These are phyloP conservation scores for Sebastes steindachneri DNA, from an alignment of 2,797 vertebrate genomes.

Conservation along the genomic window DNA sequence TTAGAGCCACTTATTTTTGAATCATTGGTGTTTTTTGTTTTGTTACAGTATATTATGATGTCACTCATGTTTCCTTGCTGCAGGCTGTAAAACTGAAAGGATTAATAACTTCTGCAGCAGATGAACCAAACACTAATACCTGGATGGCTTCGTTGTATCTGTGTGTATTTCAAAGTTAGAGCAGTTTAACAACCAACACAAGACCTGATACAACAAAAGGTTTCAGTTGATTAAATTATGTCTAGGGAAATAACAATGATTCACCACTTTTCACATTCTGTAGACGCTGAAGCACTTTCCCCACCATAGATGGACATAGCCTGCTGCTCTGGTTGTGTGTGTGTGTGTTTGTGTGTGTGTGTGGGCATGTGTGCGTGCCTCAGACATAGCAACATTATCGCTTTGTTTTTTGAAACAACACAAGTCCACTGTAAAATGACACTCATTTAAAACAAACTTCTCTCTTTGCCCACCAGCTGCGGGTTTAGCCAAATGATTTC, in stretches of 20 bases:
- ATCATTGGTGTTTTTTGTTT: background rate
- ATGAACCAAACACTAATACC: background rate
- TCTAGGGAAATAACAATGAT: slow-evolving; percentile 40
- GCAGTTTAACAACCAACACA: background rate
- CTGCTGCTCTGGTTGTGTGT: background rate
- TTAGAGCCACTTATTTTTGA: background rate
- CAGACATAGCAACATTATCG: slow-evolving; percentile 9
- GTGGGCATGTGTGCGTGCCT: slow-evolving; percentile 26
- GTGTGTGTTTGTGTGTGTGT: background rate
- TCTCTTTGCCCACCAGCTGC: background rate
- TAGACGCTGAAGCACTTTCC: slow-evolving; percentile 6
- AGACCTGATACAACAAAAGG: background rate
- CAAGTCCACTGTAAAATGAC: slow-evolving; percentile 39
- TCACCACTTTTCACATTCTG: slow-evolving; percentile 43
- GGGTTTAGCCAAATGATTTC: slow-evolving; percentile 13
- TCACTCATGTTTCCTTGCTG: background rate
- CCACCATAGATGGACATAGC: slow-evolving; percentile 70
- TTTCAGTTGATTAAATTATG: slow-evolving; percentile 3
- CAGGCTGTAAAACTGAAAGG: background rate
- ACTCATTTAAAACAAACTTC: slow-evolving; percentile 32
- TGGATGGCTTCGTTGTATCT: background rate
- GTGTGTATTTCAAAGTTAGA: background rate
- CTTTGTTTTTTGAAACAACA: slow-evolving; percentile 69
- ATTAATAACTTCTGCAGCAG: background rate
- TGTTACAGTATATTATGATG: background rate